Conservation (phyloP, 2,888 invertebrate genomes). For the Latrodectus elegans region DNA sequence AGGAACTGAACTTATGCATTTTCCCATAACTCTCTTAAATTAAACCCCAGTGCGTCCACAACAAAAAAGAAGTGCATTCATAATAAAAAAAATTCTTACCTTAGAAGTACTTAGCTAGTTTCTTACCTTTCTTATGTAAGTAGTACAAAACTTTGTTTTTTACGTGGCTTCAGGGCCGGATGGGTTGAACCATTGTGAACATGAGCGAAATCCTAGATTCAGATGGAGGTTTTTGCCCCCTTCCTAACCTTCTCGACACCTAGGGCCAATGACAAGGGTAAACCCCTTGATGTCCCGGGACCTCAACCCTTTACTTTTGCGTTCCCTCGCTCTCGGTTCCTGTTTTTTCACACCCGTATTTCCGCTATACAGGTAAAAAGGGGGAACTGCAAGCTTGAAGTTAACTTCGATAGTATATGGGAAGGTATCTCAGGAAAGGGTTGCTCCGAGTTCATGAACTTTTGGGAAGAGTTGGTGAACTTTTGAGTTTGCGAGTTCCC, state of each 20-base stretch:
- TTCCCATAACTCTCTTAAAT: too few relatives aligned
- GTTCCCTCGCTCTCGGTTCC: constrained; percentile 47
- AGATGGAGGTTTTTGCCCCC: constrained; percentile 43
- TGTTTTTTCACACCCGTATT: constrained; percentile 54
- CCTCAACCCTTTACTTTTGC: constrained; percentile 51
- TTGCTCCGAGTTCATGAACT: constrained; percentile 49
- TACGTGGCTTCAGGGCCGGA: constrained; percentile 8
- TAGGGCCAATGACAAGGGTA: constrained; percentile 51
- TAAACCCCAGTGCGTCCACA: not conserved
- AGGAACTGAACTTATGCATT: too few relatives aligned
- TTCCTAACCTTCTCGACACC: constrained; percentile 29
- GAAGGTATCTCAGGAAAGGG: constrained; percentile 50
- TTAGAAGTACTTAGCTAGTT: not conserved
- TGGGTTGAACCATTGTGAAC: constrained; percentile 24
- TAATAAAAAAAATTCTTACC: constrained; percentile 27
- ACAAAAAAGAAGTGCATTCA: not conserved
- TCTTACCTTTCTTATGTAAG: not conserved
- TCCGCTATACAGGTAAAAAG: constrained; percentile 66
- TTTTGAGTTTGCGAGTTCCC: constrained; percentile 10
- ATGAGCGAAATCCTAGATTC: constrained; percentile 21
- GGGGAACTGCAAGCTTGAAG: constrained; percentile 38
- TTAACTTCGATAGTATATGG: constrained; percentile 30
- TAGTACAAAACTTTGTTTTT: constrained; percentile 18
- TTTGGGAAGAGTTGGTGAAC: constrained; percentile 32
- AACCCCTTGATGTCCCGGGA: constrained; percentile 43